Percentiles rank a stretch among this genome's conserved stretches.
Evolutionary conservation across 2,888 invertebrate species (phyloP).

Genomic region (Julus scanicus): DNA sequence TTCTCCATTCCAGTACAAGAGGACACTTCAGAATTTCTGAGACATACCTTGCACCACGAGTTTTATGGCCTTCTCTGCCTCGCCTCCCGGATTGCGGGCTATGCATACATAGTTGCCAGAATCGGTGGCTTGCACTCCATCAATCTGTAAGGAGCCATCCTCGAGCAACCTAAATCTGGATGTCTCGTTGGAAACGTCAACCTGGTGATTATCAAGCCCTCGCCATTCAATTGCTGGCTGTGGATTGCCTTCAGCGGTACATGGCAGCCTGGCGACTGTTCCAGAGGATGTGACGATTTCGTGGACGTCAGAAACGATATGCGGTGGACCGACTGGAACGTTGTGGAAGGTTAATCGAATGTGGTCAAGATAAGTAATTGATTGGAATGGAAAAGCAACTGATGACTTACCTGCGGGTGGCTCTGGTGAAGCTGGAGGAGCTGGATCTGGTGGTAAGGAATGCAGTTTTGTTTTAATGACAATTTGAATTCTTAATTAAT

Average conservation of each 20-base stretch:
- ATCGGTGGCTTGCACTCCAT: constrained; percentile 82
- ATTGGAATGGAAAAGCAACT: not conserved
- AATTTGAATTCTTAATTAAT: too few species aligned
- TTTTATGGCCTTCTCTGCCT: constrained; percentile 67
- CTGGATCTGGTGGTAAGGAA: constrained; percentile 4
- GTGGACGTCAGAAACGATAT: constrained; percentile 67
- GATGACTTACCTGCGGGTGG: not conserved
- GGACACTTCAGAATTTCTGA: not conserved
- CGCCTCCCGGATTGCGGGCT: constrained; percentile 75
- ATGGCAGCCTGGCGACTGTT: constrained; percentile 77
- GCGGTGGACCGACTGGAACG: constrained; percentile 53
- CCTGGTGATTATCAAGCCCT: constrained; percentile 71
- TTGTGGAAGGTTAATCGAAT: not conserved
- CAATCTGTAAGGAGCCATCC: constrained; percentile 84
- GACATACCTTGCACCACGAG: constrained; percentile 79
- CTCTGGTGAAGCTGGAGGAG: not conserved
- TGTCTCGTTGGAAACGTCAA: constrained; percentile 63
- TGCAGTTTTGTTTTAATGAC: not conserved
- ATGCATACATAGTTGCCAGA: constrained; percentile 86
- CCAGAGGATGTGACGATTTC: constrained; percentile 78
- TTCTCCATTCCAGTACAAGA: not conserved
- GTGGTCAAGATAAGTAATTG: not conserved
- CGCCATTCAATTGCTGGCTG: constrained; percentile 80
- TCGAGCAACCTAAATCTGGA: constrained; percentile 74
- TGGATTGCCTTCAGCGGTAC: constrained; percentile 81